Evolutionary conservation across 2,113 vertebrate genomes (phyloP).

Genomic region (Ictalurus furcatus): DNA sequence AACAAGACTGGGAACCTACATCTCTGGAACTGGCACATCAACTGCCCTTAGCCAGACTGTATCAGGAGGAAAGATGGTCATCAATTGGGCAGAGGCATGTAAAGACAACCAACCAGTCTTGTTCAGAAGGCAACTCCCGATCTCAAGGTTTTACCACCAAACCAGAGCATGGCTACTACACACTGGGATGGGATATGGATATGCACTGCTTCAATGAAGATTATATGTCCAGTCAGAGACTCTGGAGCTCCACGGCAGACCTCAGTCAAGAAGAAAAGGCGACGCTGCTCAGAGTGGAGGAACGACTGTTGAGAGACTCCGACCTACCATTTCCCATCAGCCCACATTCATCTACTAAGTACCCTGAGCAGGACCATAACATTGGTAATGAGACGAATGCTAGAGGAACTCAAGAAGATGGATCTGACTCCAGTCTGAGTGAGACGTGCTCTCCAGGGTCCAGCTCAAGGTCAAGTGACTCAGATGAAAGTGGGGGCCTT

Average conservation of each 20-base stretch:
- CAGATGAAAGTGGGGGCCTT: slow-evolving; percentile 84
- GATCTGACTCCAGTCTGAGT: slow-evolving; percentile 80
- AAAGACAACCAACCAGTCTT: slow-evolving; percentile 76
- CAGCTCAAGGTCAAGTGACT: slow-evolving; percentile 83
- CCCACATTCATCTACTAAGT: slow-evolving; percentile 57
- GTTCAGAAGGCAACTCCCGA: slow-evolving; percentile 83
- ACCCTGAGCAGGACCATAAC: slow-evolving; percentile 63
- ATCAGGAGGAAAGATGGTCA: slow-evolving; percentile 69
- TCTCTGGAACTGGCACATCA: slow-evolving; percentile 59
- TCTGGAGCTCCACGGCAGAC: slow-evolving; percentile 86
- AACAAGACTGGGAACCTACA: slow-evolving; percentile 45
- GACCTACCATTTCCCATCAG: slow-evolving; percentile 53
- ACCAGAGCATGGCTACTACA: slow-evolving; percentile 76
- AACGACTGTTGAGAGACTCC: slow-evolving; percentile 54
- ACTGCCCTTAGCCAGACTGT: slow-evolving; percentile 66
- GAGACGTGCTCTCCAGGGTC: slow-evolving; percentile 81
- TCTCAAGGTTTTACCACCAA: slow-evolving; percentile 62
- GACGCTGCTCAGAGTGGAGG: slow-evolving; percentile 48
- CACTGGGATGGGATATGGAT: slow-evolving; percentile 70
- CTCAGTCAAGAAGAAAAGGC: slow-evolving; percentile 78
- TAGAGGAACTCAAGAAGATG: slow-evolving; percentile 59
- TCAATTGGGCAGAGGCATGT: slow-evolving; percentile 60
- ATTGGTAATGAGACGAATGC: slow-evolving; percentile 61
- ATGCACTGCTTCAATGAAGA: slow-evolving; percentile 55
- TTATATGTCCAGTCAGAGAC: slow-evolving; percentile 61